Evolutionary conservation across 35 echinoderm and acorn worm genomes (phyloP), one percentile per base, ranked within the genome.

Genomic region (Nesometra sesokonis): DNA sequence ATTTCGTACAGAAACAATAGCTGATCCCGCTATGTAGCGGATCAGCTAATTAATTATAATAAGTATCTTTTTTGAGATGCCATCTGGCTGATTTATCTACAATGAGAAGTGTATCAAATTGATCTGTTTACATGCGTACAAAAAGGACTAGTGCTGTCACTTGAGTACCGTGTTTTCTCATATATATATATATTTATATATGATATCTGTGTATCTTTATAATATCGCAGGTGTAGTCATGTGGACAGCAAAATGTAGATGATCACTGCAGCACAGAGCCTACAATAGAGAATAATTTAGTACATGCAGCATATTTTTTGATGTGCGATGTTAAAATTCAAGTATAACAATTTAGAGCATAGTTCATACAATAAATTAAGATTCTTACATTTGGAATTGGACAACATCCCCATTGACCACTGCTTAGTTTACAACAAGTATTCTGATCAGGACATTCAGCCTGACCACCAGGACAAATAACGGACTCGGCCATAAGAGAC

Each of bases 331-430:
- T 29, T 32, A 78, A 30, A 30, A 78, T 43, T 43, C 39, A 43
- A 15, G 15, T 34, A 82, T 37, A 32, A 87, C 17, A 34, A 40
- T 85, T 94, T 87, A 94, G 89, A 43, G 88, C 85, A 57, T 85
- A 89, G 36, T 88, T 23, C 21, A 86, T 85, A 81, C 93, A 94
- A 35, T 89, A 94, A n/a, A n/a, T n/a, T n/a, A n/a, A n/a, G n/a
- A n/a, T n/a, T n/a, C n/a, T n/a, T n/a, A n/a, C n/a, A n/a, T n/a
- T n/a, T n/a, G n/a, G n/a, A n/a, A n/a, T n/a, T n/a, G n/a, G n/a
- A n/a, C n/a, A n/a, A n/a, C n/a, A n/a, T 0, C 93, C 89, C 17
- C 76, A 94, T 37, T 83, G 32, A 81, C 93, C 89, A 32, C n/a
- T 80, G 17, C 82, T 4, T 19, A 91, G 30, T 32, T 17, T 36